These are phyloP conservation scores for Pentamera pediparva DNA, from an alignment of 53 echinoderm and acorn worm species.

Conservation along the genomic window DNA sequence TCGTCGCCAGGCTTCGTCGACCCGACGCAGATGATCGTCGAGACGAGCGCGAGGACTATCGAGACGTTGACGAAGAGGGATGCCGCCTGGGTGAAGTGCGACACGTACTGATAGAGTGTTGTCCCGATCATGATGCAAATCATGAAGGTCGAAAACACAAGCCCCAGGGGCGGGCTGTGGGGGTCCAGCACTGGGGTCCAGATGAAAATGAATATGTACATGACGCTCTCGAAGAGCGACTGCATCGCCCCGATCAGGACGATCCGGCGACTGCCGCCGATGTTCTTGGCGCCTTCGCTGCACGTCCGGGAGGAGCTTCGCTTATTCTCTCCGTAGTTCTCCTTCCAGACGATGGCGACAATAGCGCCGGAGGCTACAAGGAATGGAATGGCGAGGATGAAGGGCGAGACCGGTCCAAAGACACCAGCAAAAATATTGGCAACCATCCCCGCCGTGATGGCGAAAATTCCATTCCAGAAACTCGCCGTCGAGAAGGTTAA, in stretches of 20 bases:
- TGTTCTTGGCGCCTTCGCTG: conserved; percentile 71
- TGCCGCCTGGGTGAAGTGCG: conserved; percentile 39
- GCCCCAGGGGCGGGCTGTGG: conserved; percentile 64
- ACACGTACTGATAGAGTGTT: conserved; percentile 64
- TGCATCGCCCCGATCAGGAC: conserved; percentile 93
- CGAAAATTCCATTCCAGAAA: conserved; percentile 82
- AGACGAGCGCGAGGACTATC: conserved; percentile 65
- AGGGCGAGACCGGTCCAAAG: conserved; percentile 84
- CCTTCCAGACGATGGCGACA: conserved; percentile 70
- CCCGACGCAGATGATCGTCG: conserved; percentile 55
- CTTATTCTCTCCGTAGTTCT: conserved; percentile 77
- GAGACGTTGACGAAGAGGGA: conserved; percentile 66
- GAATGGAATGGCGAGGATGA: conserved; percentile 80
- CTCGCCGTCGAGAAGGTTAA: conserved; percentile 91
- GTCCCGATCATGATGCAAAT: conserved; percentile 98
- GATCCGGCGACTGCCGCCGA: conserved; percentile 57
- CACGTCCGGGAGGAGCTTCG: conserved; percentile 69
- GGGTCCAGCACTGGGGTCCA: conserved; percentile 92
- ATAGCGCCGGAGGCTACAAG: conserved; percentile 75
- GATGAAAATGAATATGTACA: conserved; percentile 98
- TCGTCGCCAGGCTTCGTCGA: conserved; percentile 65
- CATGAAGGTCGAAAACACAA: conserved; percentile 94
- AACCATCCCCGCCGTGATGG: conserved; percentile 73
- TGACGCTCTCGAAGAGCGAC: conserved; percentile 93
- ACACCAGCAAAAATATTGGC: conserved; percentile 71